phyloP scores from a whole-genome alignment of 2,888 invertebrate genomes.

The Leucophenga maculata region DNA sequence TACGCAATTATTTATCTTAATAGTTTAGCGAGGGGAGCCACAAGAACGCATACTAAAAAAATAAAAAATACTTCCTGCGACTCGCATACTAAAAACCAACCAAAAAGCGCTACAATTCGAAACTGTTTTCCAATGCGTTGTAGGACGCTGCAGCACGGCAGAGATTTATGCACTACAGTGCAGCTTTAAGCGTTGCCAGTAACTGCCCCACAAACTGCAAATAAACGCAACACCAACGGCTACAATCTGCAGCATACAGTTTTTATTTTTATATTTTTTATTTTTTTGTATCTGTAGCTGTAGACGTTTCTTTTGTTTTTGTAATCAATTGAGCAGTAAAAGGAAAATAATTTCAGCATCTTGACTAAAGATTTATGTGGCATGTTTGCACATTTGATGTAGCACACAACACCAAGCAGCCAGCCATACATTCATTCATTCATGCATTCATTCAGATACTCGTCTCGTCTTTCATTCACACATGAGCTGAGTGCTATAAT shows the following conservation, averaged over 20 bases:
- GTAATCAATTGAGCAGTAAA: constrained; percentile 65
- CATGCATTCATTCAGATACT: neutral
- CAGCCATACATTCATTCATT: neutral
- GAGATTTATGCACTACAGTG: constrained; percentile 63
- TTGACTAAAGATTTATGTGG: constrained; percentile 65
- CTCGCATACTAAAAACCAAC: neutral
- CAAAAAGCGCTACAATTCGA: constrained; percentile 31
- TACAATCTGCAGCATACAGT: constrained; percentile 25
- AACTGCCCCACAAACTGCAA: neutral
- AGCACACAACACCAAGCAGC: constrained; percentile 39
- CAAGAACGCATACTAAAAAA: neutral
- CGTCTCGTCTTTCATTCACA: too few relatives aligned
- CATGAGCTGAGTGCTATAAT: neutral
- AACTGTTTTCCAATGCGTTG: constrained; percentile 16
- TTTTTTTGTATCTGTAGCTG: constrained; percentile 32
- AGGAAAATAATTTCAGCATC: constrained; percentile 56
- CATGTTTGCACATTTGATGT: constrained; percentile 69
- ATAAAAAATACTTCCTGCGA: too few relatives aligned
- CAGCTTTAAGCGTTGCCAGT: constrained; percentile 10
- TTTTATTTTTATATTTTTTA: constrained; percentile 32
- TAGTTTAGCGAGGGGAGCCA: constrained; percentile 22
- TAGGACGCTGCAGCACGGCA: constrained; percentile 18
- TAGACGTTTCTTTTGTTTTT: constrained; percentile 37
- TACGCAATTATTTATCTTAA: constrained; percentile 68
- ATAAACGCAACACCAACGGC: neutral